phyloP scores from a whole-genome alignment of 2,797 vertebrate species.

The Aplochiton taeniatus region DNA sequence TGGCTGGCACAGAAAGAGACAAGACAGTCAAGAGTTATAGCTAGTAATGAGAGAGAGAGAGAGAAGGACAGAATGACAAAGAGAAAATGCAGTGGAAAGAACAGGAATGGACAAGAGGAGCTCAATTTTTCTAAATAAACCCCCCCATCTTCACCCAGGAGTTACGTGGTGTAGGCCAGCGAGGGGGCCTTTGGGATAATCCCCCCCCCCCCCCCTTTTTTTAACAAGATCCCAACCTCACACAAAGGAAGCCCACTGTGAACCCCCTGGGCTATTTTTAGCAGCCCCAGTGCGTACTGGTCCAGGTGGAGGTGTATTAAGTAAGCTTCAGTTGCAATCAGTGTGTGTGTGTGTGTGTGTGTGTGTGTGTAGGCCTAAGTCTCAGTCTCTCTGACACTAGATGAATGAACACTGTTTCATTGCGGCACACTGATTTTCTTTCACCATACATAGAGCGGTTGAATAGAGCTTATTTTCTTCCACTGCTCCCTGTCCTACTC shows the following conservation, averaged over 20 bases:
- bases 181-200: constrained; percentile 21
- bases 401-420: constrained; percentile 69
- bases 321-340: constrained; percentile 38
- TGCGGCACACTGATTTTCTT: constrained; percentile 69
- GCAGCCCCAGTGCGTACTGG: constrained; percentile 36
- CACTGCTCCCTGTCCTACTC: neutral
- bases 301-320: constrained; percentile 40
- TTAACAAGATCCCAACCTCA: constrained; percentile 48
- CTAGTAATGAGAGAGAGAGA: neutral
- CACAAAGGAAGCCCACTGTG: constrained; percentile 66
- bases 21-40: neutral
- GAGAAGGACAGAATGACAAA: too few species aligned
- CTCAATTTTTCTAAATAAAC: neutral
- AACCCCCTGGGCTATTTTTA: constrained; percentile 62
- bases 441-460: constrained; percentile 70
- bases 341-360: neutral
- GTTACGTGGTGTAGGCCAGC: constrained; percentile 9
- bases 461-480: constrained; percentile 60
- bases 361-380: neutral
- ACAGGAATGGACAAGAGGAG: constrained; percentile 2
- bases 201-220: constrained; percentile 32
- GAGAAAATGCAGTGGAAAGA: too few species aligned
- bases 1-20: neutral
- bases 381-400: constrained; percentile 48
- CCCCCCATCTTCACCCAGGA: constrained; percentile 10